Conservation (phyloP, 2,888 invertebrate genomes). For the Penaeus monodon region DNA sequence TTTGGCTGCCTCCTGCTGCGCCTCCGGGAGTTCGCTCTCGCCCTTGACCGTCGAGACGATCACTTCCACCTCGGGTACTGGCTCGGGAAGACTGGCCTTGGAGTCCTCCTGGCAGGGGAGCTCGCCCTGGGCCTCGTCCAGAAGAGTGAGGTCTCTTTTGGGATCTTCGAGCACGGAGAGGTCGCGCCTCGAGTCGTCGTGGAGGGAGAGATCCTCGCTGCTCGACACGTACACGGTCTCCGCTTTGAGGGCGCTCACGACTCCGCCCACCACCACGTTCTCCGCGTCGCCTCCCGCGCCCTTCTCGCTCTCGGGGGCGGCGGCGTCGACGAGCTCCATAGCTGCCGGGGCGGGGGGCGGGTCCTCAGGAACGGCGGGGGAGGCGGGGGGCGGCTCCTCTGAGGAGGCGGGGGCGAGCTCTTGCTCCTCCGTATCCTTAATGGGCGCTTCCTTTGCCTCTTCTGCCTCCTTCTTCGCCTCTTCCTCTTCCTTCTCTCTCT, state of each 20-base stretch:
- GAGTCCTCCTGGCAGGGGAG: conserved; percentile 18
- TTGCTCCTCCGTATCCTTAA: background rate
- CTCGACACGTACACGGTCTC: conserved; percentile 50
- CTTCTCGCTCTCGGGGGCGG: background rate
- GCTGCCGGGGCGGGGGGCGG: background rate
- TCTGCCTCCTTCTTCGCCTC: background rate
- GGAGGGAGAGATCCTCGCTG: conserved; percentile 37
- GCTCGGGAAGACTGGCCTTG: background rate
- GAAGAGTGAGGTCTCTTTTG: background rate
- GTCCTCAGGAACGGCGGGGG: background rate
- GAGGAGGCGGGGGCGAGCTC: background rate
- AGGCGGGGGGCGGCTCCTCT: background rate
- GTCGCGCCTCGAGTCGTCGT: conserved; percentile 23
- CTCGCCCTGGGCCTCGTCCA: background rate
- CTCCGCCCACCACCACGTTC: conserved; percentile 41
- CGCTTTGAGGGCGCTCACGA: conserved; percentile 43
- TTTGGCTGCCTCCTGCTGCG: conserved; percentile 6
- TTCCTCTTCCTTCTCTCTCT: background rate
- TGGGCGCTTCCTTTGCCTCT: background rate
- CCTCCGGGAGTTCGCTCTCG: background rate
- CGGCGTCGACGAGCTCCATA: background rate
- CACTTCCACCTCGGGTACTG: too few relatives aligned
- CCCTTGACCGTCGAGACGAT: too few relatives aligned
- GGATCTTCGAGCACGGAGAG: background rate
- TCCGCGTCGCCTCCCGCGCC: too few relatives aligned